These are phyloP conservation scores for Apis dorsata DNA, from an alignment of 1,140 invertebrate species.

Conservation along the genomic window DNA sequence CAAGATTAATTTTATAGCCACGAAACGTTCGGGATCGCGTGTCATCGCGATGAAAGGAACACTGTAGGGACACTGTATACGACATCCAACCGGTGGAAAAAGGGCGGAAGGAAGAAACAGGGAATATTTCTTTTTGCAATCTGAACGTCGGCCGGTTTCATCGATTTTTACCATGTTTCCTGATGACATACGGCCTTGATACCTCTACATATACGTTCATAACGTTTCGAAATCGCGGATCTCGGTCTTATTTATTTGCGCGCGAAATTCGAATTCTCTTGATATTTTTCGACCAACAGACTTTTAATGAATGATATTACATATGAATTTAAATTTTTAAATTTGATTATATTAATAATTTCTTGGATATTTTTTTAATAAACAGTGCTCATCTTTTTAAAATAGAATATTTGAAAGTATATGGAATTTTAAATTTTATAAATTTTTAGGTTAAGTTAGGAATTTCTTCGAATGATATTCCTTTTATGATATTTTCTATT, in stretches of 20 bases:
- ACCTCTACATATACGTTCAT: neutral
- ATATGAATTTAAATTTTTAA: too few relatives aligned
- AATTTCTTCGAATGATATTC: too few relatives aligned
- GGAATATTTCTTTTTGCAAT: conserved; percentile 48
- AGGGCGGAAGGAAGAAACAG: conserved; percentile 38
- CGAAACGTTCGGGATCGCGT: conserved; percentile 48
- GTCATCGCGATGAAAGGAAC: conserved; percentile 53
- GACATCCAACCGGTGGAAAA: conserved; percentile 35
- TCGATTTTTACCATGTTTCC: conserved; percentile 46
- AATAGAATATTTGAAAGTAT: too few relatives aligned
- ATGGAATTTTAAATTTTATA: too few relatives aligned
- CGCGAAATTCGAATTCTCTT: neutral
- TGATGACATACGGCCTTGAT: conserved; percentile 36
- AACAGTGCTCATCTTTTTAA: too few relatives aligned
- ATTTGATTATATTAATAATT: too few relatives aligned
- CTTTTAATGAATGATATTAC: too few relatives aligned
- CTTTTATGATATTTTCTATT: too few relatives aligned
- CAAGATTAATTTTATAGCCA: conserved; percentile 67
- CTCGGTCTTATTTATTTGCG: neutral
- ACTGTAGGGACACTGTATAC: conserved; percentile 16
- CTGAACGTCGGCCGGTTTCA: conserved; percentile 31
- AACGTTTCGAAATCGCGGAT: conserved; percentile 34
- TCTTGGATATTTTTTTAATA: too few relatives aligned
- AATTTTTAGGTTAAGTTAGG: too few relatives aligned
- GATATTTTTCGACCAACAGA: too few relatives aligned